Base-by-base conservation (phyloP, 2,797 vertebrate genomes). In the Cossypha polioptera region DNA sequence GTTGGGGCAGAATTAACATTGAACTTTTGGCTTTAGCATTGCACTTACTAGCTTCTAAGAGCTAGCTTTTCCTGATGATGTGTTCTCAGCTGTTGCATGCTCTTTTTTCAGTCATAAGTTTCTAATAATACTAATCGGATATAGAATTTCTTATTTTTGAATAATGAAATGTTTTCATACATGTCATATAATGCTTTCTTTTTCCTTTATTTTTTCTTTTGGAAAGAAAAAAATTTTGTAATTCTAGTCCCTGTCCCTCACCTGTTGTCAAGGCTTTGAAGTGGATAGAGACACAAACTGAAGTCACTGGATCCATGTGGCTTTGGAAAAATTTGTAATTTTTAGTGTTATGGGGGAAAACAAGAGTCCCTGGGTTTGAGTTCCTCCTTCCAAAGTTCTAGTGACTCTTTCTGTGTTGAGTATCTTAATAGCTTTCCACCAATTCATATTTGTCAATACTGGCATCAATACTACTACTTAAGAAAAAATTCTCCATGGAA, bases 41-140 rank as follows among this genome's bases (percentile, higher is more conserved):
- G 42, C 31, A 29, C 83, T 86, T 91, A 7, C 68, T 48, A n/a
- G 21, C 35, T 94, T 92, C 74, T 77, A 90, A 75, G 73, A 73
- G 7, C 7, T 36, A 66, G 35, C 9, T 76, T 80, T 90, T 77
- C 65, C 50, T 17, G 21, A 43, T 51, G 42, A 63, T 74, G 19
- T 85, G 53, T 85, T 92, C 67, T 91, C 68, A 92, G 54, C 35
- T 92, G 67, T 73, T 77, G 9, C 29, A 25, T 54, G 51, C 43
- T 93, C 42, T 74, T 88, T 92, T 94, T 87, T 83, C 81, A 84
- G 57, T 36, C 63, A 48, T 55, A 77, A 91, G 50, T 26, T 92
- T 92, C 43, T 91, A 88, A 80, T 88, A 77, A 65, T 67, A 25
- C 7, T 87, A 47, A 89, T 65, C 33, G 54, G 38, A 25, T 48